These are phyloP conservation scores for Alviniconcha marisindica DNA, from an alignment of 1,140 invertebrate species.

Conservation along the genomic window DNA sequence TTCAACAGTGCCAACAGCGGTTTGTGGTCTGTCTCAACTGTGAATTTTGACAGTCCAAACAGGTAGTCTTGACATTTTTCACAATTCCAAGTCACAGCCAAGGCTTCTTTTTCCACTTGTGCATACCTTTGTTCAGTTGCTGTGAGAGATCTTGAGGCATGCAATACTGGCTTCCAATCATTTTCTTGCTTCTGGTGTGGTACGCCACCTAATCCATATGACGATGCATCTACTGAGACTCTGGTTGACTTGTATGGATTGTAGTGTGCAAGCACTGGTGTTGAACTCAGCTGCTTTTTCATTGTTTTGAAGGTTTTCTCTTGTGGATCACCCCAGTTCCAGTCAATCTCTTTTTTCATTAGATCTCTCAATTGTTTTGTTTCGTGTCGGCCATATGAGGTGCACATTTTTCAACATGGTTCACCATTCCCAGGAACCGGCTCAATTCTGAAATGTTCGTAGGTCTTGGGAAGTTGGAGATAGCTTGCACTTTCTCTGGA, in stretches of 20 bases:
- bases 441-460: no score
- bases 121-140: constrained; percentile 23
- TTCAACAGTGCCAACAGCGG: constrained; percentile 24
- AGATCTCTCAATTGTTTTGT: no score
- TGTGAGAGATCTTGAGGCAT: constrained; percentile 17
- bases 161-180: constrained; percentile 10
- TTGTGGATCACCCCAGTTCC: no score
- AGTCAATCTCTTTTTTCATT: no score
- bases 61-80: constrained; percentile 26
- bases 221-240: not conserved
- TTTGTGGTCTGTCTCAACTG: constrained; percentile 38
- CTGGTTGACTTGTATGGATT: not conserved
- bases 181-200: not conserved
- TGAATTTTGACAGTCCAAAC: constrained; percentile 20
- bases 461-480: no score
- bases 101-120: constrained; percentile 32
- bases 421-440: no score
- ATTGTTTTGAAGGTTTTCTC: no score
- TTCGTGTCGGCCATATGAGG: no score
- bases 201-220: not conserved
- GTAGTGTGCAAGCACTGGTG: constrained; percentile 14
- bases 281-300: no score
- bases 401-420: no score
- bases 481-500: no score
- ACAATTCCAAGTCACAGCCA: constrained; percentile 17